Percentiles rank a stretch among this genome's conserved stretches.
These are phyloP conservation scores for Sarcophilus harrisii DNA, from an alignment of 2,797 vertebrate species.

Conservation along the genomic window DNA sequence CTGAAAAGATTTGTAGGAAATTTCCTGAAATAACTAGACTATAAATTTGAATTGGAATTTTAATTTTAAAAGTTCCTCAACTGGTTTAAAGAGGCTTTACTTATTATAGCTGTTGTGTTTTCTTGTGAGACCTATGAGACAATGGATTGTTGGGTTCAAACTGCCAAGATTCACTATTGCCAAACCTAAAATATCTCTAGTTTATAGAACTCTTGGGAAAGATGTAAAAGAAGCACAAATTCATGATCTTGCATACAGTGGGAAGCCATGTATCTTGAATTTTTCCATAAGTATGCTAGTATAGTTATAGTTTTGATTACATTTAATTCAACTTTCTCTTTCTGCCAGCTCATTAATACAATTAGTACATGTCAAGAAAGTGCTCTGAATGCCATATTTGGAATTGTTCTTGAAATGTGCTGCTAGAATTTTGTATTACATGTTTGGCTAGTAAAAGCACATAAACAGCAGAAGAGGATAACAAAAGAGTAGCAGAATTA, in stretches of 20 bases:
- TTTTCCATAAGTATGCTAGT: neutral
- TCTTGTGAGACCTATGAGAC: neutral
- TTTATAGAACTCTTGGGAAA: neutral
- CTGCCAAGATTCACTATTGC: neutral
- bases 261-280: neutral
- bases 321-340: neutral
- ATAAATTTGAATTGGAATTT: neutral
- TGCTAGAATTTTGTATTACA: neutral
- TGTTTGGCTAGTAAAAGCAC: neutral
- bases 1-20: neutral
- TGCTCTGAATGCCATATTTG: neutral
- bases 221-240: neutral
- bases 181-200: neutral
- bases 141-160: neutral
- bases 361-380: neutral
- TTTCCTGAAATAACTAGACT: neutral
- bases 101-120: neutral
- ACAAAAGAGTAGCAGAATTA: neutral
- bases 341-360: neutral
- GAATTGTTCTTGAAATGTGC: neutral
- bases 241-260: neutral
- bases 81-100: neutral
- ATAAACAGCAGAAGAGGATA: neutral
- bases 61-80: neutral
- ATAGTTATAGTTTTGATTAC: neutral